Percentiles rank a stretch among this genome's conserved stretches.
Evolutionary conservation across 1,140 invertebrate genomes (phyloP).

Genomic region (Bemisia tabaci): DNA sequence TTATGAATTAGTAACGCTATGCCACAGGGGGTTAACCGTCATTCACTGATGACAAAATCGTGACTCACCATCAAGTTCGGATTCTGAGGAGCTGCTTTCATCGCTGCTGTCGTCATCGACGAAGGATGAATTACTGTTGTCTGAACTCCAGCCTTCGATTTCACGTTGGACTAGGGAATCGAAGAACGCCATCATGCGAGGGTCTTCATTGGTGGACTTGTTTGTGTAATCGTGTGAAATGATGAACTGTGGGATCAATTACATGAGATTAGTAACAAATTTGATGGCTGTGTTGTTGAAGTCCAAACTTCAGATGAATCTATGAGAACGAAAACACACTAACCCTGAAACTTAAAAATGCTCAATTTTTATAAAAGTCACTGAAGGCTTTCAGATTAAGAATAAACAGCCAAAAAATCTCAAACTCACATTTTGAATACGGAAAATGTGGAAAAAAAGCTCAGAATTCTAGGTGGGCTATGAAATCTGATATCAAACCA

Average conservation of each 20-base stretch:
- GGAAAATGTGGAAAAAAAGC: no score
- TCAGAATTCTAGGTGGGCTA: no score
- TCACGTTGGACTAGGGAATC: conserved; percentile 63
- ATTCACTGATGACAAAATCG: no score
- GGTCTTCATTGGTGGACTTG: conserved; percentile 76
- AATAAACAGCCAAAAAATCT: no score
- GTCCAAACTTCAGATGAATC: neutral
- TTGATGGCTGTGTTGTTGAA: no score
- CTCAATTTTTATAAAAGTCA: no score
- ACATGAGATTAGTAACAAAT: neutral
- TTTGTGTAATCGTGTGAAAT: conserved; percentile 67
- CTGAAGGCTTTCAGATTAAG: no score
- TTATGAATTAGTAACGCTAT: no score
- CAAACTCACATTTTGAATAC: no score
- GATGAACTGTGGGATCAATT: conserved; percentile 40
- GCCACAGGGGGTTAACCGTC: no score
- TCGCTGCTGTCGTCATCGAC: neutral
- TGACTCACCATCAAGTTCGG: neutral
- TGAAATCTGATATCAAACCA: no score
- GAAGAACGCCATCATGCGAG: conserved; percentile 92
- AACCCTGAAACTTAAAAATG: no score
- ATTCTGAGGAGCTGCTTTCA: neutral
- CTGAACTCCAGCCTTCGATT: conserved; percentile 17
- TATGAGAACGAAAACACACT: conserved; percentile 5
- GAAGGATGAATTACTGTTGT: neutral